Evolutionary conservation across 1,140 invertebrate species (phyloP), one percentile per base, ranked within the genome.

Genomic region (Conus ventricosus): DNA sequence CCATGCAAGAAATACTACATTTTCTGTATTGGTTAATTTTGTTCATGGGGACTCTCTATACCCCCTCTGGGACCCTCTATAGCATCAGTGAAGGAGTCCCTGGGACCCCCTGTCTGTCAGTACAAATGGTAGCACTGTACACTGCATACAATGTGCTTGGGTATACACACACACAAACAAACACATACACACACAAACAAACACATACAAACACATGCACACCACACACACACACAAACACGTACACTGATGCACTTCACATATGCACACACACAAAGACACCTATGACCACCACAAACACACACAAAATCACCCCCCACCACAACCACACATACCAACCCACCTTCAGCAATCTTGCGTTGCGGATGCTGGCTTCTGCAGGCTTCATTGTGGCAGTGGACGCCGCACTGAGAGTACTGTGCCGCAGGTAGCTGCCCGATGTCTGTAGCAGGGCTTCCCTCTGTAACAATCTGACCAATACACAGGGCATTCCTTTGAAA

Each of bases 261-360:
- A 20, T 25, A 20, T n/a, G 1, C 39, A 39, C 3, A 39, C 39
- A 39, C 57, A 60, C 57, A 8, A 60, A 60, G 8, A 60, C 8
- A 60, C 57, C 57, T 11, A 60, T 4, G 5, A 60, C 57, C 8
- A 60, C 57, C 8, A 60, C 57, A 60, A 1, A 60, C 57, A 60
- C 57, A 60, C 57, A 60, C 8, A 8, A 11, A 15, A 60, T 81
- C 71, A 11, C 25, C n/a, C 25, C 76, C 20, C 67, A 20, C 20
- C 67, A 7, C 67, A 1, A 7, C 20, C 17, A 20, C 2, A 7
- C 67, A 7, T 75, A 60, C 57, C 57, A 11, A 15, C 80, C 17
- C 39, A 81, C 80, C 23, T 81, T 81, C 17, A 81, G 20, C 51
- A 81, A 51, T 81, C 80, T 81, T 51, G 80, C 80, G 23, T 81